A percentile compares a stretch with the other conserved stretches of the same genome.
Conservation (phyloP, 2,113 vertebrate genomes). For the Calidris pugnax region DNA sequence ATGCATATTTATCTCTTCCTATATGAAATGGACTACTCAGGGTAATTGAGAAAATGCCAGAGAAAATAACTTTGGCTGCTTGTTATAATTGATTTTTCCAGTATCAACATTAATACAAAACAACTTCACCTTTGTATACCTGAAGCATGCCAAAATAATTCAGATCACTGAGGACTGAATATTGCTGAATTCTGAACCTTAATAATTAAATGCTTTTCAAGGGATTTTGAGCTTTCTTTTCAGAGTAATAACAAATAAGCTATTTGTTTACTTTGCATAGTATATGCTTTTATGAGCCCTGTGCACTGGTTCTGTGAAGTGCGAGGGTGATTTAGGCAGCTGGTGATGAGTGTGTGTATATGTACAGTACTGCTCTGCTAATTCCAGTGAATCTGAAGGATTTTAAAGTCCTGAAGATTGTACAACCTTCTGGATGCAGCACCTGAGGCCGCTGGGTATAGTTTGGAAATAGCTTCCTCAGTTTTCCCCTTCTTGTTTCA, state of each 20-base stretch:
- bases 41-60: background rate
- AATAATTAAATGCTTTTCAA: background rate
- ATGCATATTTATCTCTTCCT: background rate
- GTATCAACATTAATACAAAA: background rate
- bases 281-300: background rate
- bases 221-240: background rate
- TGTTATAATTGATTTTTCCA: background rate
- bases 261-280: background rate
- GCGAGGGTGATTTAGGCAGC: background rate
- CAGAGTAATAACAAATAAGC: background rate
- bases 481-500: conserved; percentile 22
- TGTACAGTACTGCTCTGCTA: background rate
- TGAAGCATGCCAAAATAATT: background rate
- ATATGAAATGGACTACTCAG: background rate
- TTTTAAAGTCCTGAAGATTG: background rate
- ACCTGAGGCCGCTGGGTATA: background rate
- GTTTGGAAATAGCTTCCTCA: background rate
- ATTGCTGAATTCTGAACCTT: background rate
- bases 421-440: background rate
- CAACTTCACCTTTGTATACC: background rate
- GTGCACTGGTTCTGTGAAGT: background rate
- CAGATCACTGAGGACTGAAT: background rate
- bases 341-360: background rate
- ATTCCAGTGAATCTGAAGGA: background rate
- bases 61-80: background rate